phyloP scores from a whole-genome alignment of 1,140 invertebrate species.

The Octopus bimaculoides region DNA sequence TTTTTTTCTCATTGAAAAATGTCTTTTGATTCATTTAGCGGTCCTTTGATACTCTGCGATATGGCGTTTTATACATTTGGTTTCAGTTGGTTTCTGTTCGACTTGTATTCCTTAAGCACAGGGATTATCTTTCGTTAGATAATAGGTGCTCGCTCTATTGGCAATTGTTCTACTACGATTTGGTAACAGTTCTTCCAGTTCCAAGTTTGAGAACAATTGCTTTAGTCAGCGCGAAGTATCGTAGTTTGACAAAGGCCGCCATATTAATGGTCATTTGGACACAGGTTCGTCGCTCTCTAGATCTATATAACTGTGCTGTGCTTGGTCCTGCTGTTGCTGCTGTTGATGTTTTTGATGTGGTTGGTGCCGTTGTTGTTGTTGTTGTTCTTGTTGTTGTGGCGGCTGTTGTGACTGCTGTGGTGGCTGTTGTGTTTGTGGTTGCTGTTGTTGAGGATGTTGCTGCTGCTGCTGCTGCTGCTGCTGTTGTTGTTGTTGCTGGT shows the following conservation, averaged over 20 bases:
- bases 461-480: conserved; percentile 9
- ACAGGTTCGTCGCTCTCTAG: neutral
- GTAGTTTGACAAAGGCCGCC: neutral
- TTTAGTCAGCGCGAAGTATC: too few relatives aligned
- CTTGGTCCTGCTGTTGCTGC: neutral
- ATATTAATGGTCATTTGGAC: neutral
- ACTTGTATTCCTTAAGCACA: too few relatives aligned
- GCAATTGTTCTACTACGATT: too few relatives aligned
- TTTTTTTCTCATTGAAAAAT: too few relatives aligned
- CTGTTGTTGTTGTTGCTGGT: conserved; percentile 12
- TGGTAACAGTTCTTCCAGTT: too few relatives aligned
- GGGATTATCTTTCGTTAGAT: too few relatives aligned
- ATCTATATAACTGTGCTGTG: neutral
- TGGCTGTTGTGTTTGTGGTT: conserved; percentile 9
- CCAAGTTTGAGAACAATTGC: too few relatives aligned
- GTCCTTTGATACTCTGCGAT: too few relatives aligned
- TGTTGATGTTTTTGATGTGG: neutral
- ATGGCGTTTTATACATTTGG: too few relatives aligned
- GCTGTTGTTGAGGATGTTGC: conserved; percentile 11
- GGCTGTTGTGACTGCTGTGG: neutral
- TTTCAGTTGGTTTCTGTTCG: too few relatives aligned
- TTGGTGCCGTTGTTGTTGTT: neutral
- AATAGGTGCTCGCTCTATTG: too few relatives aligned
- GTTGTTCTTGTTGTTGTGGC: neutral
- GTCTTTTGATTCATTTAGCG: too few relatives aligned